These are phyloP conservation scores for Dascyllus trimaculatus DNA, from an alignment of 2,113 vertebrate species.

Conservation along the genomic window DNA sequence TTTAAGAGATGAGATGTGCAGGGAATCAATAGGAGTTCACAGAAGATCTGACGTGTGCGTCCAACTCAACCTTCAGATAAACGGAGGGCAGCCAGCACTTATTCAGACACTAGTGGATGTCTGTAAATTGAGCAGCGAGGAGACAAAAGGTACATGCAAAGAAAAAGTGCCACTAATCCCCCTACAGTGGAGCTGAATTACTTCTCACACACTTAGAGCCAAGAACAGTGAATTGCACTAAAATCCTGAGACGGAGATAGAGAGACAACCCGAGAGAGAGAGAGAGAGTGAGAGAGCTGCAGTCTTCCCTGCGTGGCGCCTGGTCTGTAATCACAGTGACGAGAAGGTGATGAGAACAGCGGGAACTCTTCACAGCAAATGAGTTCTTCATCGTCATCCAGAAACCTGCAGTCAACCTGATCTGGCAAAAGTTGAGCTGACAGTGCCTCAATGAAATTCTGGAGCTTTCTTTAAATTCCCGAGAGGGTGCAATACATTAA, in stretches of 20 bases:
- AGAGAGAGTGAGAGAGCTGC: constrained; percentile 17
- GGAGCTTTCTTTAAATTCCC: constrained; percentile 7
- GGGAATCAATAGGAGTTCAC: constrained; percentile 65
- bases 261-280: constrained; percentile 22
- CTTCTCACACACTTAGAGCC: constrained; percentile 18
- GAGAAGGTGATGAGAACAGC: constrained; percentile 61
- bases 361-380: constrained; percentile 46
- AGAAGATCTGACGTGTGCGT: constrained; percentile 58
- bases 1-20: constrained; percentile 67
- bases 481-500: constrained; percentile 2
- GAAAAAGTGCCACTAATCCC: constrained; percentile 21
- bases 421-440: constrained; percentile 18
- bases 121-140: constrained; percentile 6
- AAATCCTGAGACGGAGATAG: constrained; percentile 38
- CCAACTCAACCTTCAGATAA: constrained; percentile 37
- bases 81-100: neutral
- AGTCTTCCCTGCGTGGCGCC: constrained; percentile 19
- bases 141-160: constrained; percentile 11
- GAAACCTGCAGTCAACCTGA: constrained; percentile 35
- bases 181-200: constrained; percentile 36
- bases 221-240: constrained; percentile 34
- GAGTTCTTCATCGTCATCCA: constrained; percentile 36
- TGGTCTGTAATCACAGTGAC: constrained; percentile 57
- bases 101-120: constrained; percentile 10
- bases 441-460: constrained; percentile 19